Evolutionary conservation across 2,113 vertebrate species (phyloP), one percentile per base, ranked within the genome.

Genomic region (Seriola dumerili): DNA sequence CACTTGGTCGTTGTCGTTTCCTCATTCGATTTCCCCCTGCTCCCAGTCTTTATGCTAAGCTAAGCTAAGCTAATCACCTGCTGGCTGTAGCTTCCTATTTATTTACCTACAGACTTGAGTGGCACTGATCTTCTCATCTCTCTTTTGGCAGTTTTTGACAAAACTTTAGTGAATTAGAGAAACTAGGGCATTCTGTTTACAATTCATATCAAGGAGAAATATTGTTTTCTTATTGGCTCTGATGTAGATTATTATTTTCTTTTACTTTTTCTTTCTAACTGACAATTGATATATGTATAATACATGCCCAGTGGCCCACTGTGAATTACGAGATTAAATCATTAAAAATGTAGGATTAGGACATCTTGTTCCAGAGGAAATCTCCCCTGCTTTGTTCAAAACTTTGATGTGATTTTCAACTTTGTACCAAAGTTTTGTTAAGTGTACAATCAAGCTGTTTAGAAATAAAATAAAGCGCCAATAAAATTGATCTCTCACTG

Each of bases 381-480:
- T 17, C 6, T 0, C 5, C 13, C 32, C 21, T 65, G n/a, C 12
- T 57, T 42, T 13, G 2, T 25, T 59, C 7, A 19, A 38, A 32
- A 17, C 42, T 17, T 46, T 36, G 8, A 54, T 21, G 36, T 46
- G 29, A 54, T 52, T 75, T 32, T 8, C 8, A 50, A 25, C 36
- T 67, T 36, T 10, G 50, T 52, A 23, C 3, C 4, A 44, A 57
- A 0, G 5, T 16, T 58, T 61, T 44, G 48, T 32, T 3, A 29
- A 38, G 8, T 21, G 19, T 46, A 64, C 25, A 69, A 61, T 77
- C 38, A 12, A 66, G 50, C 64, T 65, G 48, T 65, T 80, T 52
- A 29, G 4, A 72, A 10, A 16, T 59, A 69, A 58, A 64, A 76
- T 85, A 72, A 78, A 80, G 65, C 71, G 70, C 65, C 62, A 38